These are phyloP conservation scores for Melanocharis versteri DNA, from an alignment of 2,113 vertebrate genomes.

Conservation along the genomic window DNA sequence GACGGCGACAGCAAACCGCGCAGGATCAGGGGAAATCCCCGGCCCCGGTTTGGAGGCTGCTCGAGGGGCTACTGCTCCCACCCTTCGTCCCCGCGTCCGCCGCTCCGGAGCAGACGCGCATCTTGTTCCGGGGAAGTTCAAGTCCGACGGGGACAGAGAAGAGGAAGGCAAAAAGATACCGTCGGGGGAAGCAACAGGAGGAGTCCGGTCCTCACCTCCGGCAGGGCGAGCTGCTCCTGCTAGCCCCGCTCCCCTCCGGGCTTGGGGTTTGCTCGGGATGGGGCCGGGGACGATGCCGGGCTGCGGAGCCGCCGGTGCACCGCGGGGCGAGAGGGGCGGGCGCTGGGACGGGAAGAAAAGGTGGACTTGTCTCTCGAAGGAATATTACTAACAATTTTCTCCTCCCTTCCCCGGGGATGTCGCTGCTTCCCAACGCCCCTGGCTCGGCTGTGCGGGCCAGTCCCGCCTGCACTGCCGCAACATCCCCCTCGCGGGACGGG, in stretches of 20 bases:
- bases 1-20: not conserved
- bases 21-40: not conserved
- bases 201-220: not conserved
- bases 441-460: not conserved
- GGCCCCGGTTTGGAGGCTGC: not conserved
- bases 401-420: not conserved
- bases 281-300: not conserved
- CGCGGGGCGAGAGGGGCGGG: not conserved
- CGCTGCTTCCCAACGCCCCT: not conserved
- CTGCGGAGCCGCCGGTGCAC: not conserved
- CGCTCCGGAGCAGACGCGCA: not conserved
- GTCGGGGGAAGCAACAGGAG: conserved; percentile 3
- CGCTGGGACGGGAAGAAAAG: not conserved
- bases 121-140: not conserved
- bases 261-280: not conserved
- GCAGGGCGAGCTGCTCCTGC: not conserved
- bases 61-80: not conserved
- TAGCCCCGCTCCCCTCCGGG: not conserved
- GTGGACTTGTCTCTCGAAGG: not conserved
- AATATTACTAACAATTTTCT: not conserved
- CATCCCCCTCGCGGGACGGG: not conserved
- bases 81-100: not conserved
- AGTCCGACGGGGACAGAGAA: not conserved
- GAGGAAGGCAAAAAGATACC: not conserved
- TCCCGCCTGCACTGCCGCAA: not conserved